phyloP scores from a whole-genome alignment of 2,113 vertebrate genomes.

The Ptychochromis oligacanthus region DNA sequence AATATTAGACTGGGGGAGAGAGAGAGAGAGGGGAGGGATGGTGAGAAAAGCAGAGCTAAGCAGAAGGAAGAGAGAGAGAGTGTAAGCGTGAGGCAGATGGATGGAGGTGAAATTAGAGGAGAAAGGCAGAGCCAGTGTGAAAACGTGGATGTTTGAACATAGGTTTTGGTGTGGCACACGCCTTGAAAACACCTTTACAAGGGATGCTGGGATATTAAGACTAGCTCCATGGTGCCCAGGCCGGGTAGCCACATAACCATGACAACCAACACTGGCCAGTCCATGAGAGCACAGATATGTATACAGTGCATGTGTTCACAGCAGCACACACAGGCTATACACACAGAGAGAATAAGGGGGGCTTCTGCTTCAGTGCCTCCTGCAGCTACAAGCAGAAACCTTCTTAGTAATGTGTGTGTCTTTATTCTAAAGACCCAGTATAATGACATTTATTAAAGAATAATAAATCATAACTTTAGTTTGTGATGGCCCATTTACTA shows the following conservation, averaged over 20 bases:
- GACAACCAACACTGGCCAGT: constrained; percentile 67
- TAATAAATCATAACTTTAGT: not conserved
- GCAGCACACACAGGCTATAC: not conserved
- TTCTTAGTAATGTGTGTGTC: not conserved
- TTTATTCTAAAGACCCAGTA: not conserved
- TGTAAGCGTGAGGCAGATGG: constrained; percentile 22
- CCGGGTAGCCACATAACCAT: constrained; percentile 66
- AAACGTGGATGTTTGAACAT: not conserved
- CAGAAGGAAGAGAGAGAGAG: constrained; percentile 34
- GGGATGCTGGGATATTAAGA: constrained; percentile 53
- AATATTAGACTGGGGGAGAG: constrained; percentile 13
- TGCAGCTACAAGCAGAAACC: not conserved
- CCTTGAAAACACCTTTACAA: constrained; percentile 31
- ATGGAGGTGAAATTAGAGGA: constrained; percentile 22
- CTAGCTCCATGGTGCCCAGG: constrained; percentile 58
- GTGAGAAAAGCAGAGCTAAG: constrained; percentile 55
- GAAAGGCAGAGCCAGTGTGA: constrained; percentile 1
- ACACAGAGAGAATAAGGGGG: not conserved
- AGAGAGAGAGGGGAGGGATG: constrained; percentile 48
- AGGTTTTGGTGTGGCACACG: not conserved
- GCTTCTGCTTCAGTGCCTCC: not conserved
- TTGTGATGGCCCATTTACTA: not conserved
- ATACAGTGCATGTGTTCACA: constrained; percentile 24
- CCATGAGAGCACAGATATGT: constrained; percentile 6
- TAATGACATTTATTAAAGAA: not conserved